Conservation (phyloP, 2,888 invertebrate genomes). For the Phoenoteleia sp. region DNA sequence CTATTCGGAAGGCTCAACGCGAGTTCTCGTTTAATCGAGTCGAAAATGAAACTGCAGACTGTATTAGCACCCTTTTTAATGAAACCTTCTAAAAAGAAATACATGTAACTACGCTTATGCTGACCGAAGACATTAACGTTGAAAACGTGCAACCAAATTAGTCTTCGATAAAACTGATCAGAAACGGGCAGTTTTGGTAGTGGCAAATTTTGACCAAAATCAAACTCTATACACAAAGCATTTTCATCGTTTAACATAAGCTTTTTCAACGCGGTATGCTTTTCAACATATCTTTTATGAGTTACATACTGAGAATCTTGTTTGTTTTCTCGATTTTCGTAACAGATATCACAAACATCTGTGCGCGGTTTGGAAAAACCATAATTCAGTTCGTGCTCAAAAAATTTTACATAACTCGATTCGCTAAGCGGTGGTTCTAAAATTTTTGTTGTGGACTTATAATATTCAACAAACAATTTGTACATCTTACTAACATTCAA, state of each 20-base stretch:
- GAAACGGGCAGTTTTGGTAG: no score
- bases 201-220: slow-evolving; percentile 58
- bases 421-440: neutral
- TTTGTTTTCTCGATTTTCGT: neutral
- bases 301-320: neutral
- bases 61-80: slow-evolving; percentile 24
- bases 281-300: no score
- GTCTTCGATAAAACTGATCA: no score
- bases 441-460: slow-evolving; percentile 3
- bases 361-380: slow-evolving; percentile 19
- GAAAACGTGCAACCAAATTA: slow-evolving; percentile 55
- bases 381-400: slow-evolving; percentile 15
- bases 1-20: slow-evolving; percentile 28
- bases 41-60: slow-evolving; percentile 43
- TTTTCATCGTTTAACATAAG: slow-evolving; percentile 8
- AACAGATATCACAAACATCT: slow-evolving; percentile 44
- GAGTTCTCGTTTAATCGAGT: slow-evolving; percentile 38
- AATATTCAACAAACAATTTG: slow-evolving; percentile 24
- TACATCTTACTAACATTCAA: slow-evolving; percentile 24
- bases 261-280: slow-evolving; percentile 18
- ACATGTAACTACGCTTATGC: slow-evolving; percentile 49
- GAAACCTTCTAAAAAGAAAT: slow-evolving; percentile 36
- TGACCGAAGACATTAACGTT: slow-evolving; percentile 43
- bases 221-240: slow-evolving; percentile 35
- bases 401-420: slow-evolving; percentile 34